Evolutionary conservation across 2,113 vertebrate genomes (phyloP).

Genomic region (Myiozetetes cayanensis): DNA sequence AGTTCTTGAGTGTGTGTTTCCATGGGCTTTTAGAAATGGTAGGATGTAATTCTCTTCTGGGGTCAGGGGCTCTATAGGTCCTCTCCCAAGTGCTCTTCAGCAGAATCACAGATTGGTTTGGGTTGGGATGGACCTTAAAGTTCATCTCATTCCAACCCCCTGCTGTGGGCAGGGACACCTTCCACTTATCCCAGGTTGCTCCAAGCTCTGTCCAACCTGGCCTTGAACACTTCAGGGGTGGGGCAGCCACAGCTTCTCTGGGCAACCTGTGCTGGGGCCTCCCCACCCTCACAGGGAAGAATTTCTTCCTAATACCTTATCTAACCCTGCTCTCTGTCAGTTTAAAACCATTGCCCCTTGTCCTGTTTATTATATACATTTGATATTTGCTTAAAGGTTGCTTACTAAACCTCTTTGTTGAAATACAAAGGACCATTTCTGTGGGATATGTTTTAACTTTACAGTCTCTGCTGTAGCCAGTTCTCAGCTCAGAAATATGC

Average conservation of each 20-base stretch:
- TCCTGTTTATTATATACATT: not conserved
- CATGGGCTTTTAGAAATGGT: not conserved
- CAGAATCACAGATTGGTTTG: not conserved
- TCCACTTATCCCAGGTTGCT: rapidly evolving
- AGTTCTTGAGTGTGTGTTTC: not conserved
- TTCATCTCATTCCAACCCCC: rapidly evolving
- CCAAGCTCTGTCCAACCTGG: rapidly evolving
- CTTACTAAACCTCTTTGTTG: not conserved
- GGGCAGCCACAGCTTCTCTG: not conserved
- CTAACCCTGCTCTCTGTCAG: not conserved
- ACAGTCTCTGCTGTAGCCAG: not conserved
- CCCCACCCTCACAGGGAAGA: rapidly evolving
- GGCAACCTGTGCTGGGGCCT: not conserved
- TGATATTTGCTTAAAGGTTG: not conserved
- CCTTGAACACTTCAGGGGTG: rapidly evolving
- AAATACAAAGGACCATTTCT: not conserved
- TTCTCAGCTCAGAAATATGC: not conserved
- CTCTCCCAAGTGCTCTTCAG: not conserved
- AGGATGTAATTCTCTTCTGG: not conserved
- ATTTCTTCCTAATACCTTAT: not conserved
- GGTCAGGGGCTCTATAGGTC: not conserved
- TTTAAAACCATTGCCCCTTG: not conserved
- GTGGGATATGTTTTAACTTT: not conserved
- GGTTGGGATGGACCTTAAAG: not conserved
- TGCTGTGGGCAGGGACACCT: not conserved